These are phyloP conservation scores for Condylura cristata DNA, from an alignment of 2,113 vertebrate genomes.

Conservation along the genomic window DNA sequence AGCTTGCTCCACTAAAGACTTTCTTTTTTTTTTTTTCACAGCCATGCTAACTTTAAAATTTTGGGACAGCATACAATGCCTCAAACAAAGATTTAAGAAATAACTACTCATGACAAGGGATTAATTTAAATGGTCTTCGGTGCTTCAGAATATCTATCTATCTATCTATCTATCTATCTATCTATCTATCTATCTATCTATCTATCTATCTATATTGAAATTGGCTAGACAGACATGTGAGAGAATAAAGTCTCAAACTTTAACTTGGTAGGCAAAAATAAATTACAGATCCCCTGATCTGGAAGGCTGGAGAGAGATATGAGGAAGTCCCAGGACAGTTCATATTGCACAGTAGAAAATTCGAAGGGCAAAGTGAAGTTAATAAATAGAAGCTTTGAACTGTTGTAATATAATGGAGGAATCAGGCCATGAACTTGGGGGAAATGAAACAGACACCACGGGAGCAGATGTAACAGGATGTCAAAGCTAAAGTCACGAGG, in stretches of 20 bases:
- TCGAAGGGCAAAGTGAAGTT: neutral
- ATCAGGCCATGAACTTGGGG: neutral
- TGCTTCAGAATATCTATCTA: neutral
- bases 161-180: too few relatives aligned
- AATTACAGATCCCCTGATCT: neutral
- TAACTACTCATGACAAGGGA: neutral
- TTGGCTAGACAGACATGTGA: neutral
- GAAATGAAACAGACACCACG: neutral
- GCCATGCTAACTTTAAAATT: neutral
- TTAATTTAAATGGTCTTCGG: neutral
- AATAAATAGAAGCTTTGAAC: neutral
- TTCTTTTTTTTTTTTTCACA: neutral
- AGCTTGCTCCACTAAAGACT: neutral
- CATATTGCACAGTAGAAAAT: neutral
- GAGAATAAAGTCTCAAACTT: neutral
- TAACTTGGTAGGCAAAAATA: neutral
- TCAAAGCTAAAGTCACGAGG: neutral
- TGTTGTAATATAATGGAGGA: neutral
- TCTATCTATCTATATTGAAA: neutral
- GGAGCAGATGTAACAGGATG: neutral
- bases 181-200: too few relatives aligned
- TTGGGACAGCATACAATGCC: neutral
- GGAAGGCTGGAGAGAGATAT: neutral
- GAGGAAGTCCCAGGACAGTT: neutral
- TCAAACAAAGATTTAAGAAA: neutral